A percentile compares a stretch with the other conserved stretches of the same genome.
Evolutionary conservation across 2,888 invertebrate species (phyloP).

Genomic region (Epinotia brunnichana): DNA sequence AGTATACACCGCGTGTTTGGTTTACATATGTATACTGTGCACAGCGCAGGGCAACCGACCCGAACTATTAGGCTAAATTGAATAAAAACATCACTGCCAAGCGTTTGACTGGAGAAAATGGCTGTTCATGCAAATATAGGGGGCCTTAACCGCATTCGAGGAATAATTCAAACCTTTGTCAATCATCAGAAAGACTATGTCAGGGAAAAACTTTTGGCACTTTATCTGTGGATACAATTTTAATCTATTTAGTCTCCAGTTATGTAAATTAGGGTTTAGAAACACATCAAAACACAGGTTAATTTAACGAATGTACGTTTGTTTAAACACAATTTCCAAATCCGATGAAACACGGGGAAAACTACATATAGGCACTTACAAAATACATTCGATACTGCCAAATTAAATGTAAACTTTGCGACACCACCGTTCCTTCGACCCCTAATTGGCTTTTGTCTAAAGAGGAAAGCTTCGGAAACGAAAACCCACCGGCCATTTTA

Average conservation of each 20-base stretch:
- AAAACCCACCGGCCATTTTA: conserved; percentile 37
- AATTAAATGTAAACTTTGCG: conserved; percentile 28
- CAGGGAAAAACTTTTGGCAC: no score
- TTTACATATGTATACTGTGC: background rate
- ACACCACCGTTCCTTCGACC: conserved; percentile 7
- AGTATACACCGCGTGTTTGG: background rate
- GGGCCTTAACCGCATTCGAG: no score
- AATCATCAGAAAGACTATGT: no score
- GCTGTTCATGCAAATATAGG: no score
- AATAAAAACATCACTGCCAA: background rate
- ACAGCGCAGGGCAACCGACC: background rate
- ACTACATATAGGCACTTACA: background rate
- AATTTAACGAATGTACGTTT: background rate
- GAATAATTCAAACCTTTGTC: no score
- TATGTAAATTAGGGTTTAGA: background rate
- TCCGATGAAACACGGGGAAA: background rate
- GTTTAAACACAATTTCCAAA: background rate
- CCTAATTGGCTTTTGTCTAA: conserved; percentile 28
- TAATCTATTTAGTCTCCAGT: background rate
- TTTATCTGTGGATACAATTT: no score
- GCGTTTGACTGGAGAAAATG: no score
- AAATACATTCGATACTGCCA: conserved; percentile 16
- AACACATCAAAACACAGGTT: background rate
- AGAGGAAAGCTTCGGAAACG: conserved; percentile 26
- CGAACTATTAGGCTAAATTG: background rate